phyloP scores from a whole-genome alignment of 2,113 vertebrate genomes.

The Corydoras sp. region DNA sequence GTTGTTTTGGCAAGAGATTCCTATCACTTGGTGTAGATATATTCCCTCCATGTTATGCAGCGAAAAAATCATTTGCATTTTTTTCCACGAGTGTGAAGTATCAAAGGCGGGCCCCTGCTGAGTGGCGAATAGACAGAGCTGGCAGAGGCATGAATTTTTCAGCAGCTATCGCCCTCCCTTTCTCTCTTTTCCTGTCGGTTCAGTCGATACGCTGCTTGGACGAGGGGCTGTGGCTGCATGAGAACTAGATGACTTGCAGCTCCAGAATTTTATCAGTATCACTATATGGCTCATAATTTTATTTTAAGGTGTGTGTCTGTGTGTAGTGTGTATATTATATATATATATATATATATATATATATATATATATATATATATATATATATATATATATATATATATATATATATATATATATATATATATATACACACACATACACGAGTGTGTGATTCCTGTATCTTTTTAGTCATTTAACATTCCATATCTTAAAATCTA shows the following conservation, averaged over 20 bases:
- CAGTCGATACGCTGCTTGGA: slow-evolving; percentile 51
- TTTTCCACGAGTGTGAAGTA: slow-evolving; percentile 59
- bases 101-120: slow-evolving; percentile 74
- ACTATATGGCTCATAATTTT: slow-evolving; percentile 54
- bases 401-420: too few relatives aligned
- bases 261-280: slow-evolving; percentile 49
- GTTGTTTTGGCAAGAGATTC: slow-evolving; percentile 46
- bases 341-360: too few relatives aligned
- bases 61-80: slow-evolving; percentile 56
- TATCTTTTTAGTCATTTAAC: too few relatives aligned
- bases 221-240: slow-evolving; percentile 60
- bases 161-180: slow-evolving; percentile 70
- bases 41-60: slow-evolving; percentile 47
- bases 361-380: too few relatives aligned
- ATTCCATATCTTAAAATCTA: too few relatives aligned
- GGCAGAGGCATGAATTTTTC: slow-evolving; percentile 77
- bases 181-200: slow-evolving; percentile 57
- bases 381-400: too few relatives aligned
- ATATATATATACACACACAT: too few relatives aligned
- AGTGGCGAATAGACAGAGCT: slow-evolving; percentile 72
- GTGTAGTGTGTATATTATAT: too few relatives aligned
- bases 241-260: slow-evolving; percentile 49
- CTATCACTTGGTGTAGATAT: slow-evolving; percentile 48
- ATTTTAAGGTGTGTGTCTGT: not conserved
- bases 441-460: too few relatives aligned